Base-by-base conservation (phyloP, 2,113 vertebrate species). In the Lipophrys pholis region DNA sequence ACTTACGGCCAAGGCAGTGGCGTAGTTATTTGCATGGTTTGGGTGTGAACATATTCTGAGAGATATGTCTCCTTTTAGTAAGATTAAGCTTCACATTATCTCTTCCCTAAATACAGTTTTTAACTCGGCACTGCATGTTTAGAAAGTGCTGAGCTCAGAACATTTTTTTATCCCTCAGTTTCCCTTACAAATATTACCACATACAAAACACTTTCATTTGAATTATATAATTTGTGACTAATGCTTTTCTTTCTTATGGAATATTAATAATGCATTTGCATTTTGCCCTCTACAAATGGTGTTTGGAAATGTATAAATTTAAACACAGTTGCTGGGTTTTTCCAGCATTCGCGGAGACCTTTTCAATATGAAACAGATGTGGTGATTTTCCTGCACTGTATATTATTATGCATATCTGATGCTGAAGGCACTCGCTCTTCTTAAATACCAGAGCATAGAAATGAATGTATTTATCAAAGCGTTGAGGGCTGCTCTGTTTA, bases 201-300 rank as follows among this genome's bases (percentile, higher is more conserved):
- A 87, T 71, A 85, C 76, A 89, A 89, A 90, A 86, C 73, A 85
- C 78, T 86, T 83, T 86, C 65, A 89, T 90, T 90, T 83, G 72
- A 89, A 82, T 87, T 82, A 85, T 83, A 84, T 85, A 81, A 90
- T 91, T 82, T 82, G 77, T 89, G 83, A 91, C 86, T 91, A 92
- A 89, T 91, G 79, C 74, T 51, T 80, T 70, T 39, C 72, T 87
- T 89, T 92, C 80, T 74, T 81, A 56, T 83, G 52, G 83, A 86
- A 91, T 91, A 85, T 88, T 87, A 91, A 92, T 80, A 86, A 74
- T 76, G 62, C 63, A 91, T 92, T 92, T 92, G 80, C 41, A 42
- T 42, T 42, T 42, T 88, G n/a, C 73, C 64, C 55, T 54, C 45
- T 76, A 84, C 83, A 89, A 87, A 90, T 76, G 55, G 59, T 84